Conservation (phyloP, 2,113 vertebrate species). For the Procavia capensis region DNA sequence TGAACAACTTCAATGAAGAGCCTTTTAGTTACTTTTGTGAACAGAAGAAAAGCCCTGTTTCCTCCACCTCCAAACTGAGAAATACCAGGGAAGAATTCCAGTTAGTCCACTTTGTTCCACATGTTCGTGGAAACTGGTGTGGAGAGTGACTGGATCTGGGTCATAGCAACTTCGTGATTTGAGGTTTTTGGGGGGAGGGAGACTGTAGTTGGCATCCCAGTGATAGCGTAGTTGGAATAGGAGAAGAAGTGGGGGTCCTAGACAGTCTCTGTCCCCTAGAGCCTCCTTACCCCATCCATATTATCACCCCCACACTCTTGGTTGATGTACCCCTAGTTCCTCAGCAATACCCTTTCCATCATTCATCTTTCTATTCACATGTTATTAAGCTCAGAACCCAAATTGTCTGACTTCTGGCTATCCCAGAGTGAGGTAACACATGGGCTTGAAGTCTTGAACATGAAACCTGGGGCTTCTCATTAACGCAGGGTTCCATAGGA, state of each 20-base stretch:
- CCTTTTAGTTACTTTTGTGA: neutral
- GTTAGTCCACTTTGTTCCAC: neutral
- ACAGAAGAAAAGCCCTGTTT: neutral
- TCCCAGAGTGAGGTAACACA: neutral
- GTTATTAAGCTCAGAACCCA: neutral
- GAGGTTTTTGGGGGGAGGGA: neutral
- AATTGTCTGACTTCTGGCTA: neutral
- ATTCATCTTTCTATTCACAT: neutral
- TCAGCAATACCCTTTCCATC: neutral
- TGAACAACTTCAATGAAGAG: constrained; percentile 1
- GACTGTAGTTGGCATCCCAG: neutral
- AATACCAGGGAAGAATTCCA: neutral
- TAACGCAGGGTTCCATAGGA: neutral
- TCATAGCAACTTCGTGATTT: constrained; percentile 9
- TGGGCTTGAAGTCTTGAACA: neutral
- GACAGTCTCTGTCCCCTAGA: neutral
- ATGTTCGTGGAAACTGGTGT: neutral
- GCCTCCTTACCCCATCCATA: neutral
- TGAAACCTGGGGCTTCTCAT: neutral
- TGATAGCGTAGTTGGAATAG: neutral
- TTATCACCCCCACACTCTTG: neutral
- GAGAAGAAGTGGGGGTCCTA: neutral
- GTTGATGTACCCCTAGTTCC: neutral
- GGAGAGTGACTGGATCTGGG: neutral
- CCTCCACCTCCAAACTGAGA: neutral